Conservation (phyloP, 1,140 invertebrate genomes). For the Zaprionus vittiger region DNA sequence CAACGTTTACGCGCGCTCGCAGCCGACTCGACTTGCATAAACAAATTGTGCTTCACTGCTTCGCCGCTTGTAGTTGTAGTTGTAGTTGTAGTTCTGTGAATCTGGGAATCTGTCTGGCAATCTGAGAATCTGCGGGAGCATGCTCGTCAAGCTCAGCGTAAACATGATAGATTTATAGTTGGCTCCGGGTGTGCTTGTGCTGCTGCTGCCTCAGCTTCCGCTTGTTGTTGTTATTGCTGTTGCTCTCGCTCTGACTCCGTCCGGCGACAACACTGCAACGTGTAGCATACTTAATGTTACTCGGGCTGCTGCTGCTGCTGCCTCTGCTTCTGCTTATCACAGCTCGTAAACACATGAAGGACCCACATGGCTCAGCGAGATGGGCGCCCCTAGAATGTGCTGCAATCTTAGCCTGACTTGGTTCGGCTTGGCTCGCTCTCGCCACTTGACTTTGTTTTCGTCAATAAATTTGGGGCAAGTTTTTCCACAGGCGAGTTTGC, state of each 20-base stretch:
- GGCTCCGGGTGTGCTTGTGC: conserved; percentile 48
- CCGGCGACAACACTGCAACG: conserved; percentile 60
- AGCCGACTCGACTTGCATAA: conserved; percentile 71
- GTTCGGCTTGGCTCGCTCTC: conserved; percentile 40
- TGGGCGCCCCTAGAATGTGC: conserved; percentile 37
- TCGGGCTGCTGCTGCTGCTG: conserved; percentile 24
- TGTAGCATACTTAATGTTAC: conserved; percentile 69
- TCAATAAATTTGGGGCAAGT: conserved; percentile 73
- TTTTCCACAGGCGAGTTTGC: conserved; percentile 24
- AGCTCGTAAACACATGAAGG: conserved; percentile 72
- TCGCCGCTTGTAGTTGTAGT: conserved; percentile 1
- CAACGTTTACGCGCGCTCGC: conserved; percentile 64
- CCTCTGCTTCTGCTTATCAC: conserved; percentile 52
- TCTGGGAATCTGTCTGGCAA: conserved; percentile 24
- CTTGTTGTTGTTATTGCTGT: conserved; percentile 13
- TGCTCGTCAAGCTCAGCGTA: conserved; percentile 75
- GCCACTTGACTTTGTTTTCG: conserved; percentile 77
- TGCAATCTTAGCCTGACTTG: conserved; percentile 57
- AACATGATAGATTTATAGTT: conserved; percentile 81
- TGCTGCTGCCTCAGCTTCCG: background rate
- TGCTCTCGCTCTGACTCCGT: background rate
- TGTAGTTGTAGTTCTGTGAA: conserved; percentile 24
- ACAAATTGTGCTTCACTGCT: conserved; percentile 73
- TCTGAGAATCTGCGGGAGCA: conserved; percentile 39
- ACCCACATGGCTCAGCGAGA: conserved; percentile 16